These are phyloP conservation scores for Micrastur ruficollis DNA, from an alignment of 2,797 vertebrate species.

Conservation along the genomic window DNA sequence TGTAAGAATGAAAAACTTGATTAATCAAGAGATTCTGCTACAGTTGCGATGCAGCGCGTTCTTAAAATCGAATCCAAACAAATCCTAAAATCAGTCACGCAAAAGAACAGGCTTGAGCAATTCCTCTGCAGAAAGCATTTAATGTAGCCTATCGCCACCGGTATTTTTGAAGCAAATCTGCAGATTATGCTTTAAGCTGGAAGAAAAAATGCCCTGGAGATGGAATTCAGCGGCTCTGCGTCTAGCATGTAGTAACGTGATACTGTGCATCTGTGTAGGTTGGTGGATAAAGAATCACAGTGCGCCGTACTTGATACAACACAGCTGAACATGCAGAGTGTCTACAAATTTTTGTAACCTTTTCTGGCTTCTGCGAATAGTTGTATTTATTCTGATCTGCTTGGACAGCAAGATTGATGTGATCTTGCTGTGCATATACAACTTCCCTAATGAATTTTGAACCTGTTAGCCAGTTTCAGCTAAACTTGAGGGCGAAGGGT, in stretches of 20 bases:
- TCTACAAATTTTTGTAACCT: background rate
- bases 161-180: background rate
- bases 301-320: accelerated
- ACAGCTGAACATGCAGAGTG: background rate
- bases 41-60: accelerated
- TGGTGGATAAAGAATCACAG: background rate
- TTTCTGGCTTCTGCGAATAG: background rate
- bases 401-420: background rate
- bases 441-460: background rate
- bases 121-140: background rate
- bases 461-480: background rate
- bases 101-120: background rate
- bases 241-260: background rate
- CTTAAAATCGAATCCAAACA: background rate
- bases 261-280: background rate
- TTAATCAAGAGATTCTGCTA: slow-evolving; percentile 6
- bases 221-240: background rate
- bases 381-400: background rate
- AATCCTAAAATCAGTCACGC: background rate
- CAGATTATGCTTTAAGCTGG: background rate
- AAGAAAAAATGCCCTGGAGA: slow-evolving; percentile 15
- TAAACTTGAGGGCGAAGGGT: background rate
- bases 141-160: background rate
- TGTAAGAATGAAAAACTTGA: background rate
- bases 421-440: background rate